phyloP scores from a whole-genome alignment of 2,888 invertebrate species.

The Heteromyza rotundicornis region DNA sequence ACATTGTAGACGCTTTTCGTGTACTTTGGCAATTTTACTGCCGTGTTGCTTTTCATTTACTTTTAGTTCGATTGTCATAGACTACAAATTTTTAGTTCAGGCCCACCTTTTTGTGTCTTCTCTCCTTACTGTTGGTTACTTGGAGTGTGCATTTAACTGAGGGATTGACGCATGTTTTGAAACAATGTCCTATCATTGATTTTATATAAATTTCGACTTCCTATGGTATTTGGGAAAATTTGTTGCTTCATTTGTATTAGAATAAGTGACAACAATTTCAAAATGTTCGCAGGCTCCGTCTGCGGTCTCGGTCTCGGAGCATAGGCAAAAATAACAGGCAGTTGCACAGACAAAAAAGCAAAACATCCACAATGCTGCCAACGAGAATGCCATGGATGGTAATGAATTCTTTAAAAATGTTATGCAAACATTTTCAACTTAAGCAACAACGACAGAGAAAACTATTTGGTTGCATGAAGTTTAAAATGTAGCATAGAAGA shows the following conservation, averaged over 20 bases:
- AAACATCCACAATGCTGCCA: not conserved
- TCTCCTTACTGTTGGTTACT: not conserved
- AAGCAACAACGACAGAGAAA: not conserved
- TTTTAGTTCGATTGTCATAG: too few relatives aligned
- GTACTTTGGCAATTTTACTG: too few relatives aligned
- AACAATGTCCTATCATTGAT: too few relatives aligned
- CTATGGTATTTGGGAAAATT: too few relatives aligned
- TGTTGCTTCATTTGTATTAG: too few relatives aligned
- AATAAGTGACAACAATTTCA: not conserved
- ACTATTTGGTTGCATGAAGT: conserved; percentile 21
- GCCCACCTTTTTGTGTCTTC: not conserved
- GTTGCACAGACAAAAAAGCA: not conserved
- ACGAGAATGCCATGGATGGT: conserved; percentile 6
- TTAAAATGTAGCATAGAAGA: conserved; percentile 21
- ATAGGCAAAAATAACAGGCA: not conserved
- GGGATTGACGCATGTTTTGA: too few relatives aligned
- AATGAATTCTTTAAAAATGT: conserved; percentile 27
- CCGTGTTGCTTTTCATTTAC: too few relatives aligned
- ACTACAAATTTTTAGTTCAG: not conserved
- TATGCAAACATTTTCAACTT: conserved; percentile 23
- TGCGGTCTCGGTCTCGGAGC: not conserved
- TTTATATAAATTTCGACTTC: too few relatives aligned
- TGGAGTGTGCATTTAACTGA: too few relatives aligned
- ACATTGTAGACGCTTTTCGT: too few relatives aligned
- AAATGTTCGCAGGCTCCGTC: not conserved